Percentiles rank a stretch among this genome's conserved stretches.
These are phyloP conservation scores for Aldabrachelys gigantea DNA, from an alignment of 2,113 vertebrate species.

Conservation along the genomic window DNA sequence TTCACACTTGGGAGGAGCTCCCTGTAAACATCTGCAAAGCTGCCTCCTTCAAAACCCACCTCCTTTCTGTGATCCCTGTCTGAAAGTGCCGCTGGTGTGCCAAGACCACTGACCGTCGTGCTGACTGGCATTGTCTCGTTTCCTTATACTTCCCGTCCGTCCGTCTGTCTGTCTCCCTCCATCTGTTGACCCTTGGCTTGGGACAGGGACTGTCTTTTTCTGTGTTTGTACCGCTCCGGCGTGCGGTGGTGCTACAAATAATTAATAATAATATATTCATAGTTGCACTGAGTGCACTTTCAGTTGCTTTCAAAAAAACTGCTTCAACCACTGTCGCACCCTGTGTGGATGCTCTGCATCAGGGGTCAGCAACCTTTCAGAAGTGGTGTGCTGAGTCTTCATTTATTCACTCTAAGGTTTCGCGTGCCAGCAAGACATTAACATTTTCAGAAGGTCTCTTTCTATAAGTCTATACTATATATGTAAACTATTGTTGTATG, in stretches of 20 bases:
- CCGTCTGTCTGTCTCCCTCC: background rate
- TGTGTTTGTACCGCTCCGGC: background rate
- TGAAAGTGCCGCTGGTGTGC: background rate
- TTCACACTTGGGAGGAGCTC: background rate
- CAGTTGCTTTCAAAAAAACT: background rate
- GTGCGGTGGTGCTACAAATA: background rate
- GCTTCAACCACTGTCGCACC: background rate
- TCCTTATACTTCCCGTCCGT: background rate
- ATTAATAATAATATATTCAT: background rate
- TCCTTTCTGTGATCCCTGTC: background rate
- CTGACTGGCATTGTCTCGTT: background rate
- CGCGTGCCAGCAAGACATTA: no score
- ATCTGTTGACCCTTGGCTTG: background rate
- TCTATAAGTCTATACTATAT: no score
- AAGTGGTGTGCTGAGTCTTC: no score
- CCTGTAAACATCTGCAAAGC: background rate
- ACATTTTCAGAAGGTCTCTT: no score
- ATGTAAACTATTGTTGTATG: no score
- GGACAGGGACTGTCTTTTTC: background rate
- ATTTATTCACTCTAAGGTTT: no score
- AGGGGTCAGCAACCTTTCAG: no score
- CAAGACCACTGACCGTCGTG: background rate
- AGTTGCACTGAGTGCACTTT: background rate
- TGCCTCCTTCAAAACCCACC: background rate
- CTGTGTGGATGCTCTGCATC: background rate